Evolutionary conservation across 2,113 vertebrate genomes (phyloP).

Genomic region (Oxyruncus cristatus): DNA sequence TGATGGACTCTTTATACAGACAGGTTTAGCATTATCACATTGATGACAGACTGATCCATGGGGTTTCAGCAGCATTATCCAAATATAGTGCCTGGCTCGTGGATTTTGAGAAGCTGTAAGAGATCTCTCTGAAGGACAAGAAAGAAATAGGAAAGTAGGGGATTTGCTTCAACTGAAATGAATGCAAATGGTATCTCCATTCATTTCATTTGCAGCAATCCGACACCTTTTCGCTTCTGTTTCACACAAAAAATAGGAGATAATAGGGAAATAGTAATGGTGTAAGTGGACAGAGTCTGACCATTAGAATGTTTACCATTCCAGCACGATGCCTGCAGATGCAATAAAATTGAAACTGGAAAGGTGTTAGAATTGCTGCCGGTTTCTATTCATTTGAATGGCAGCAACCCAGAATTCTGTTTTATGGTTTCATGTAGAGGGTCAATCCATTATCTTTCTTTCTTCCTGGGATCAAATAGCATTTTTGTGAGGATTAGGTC

Average conservation of each 20-base stretch:
- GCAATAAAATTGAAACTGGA: slow-evolving; percentile 75
- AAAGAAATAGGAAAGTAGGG: slow-evolving; percentile 39
- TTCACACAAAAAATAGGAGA: slow-evolving; percentile 61
- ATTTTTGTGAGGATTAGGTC: slow-evolving; percentile 72
- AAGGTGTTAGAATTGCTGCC: slow-evolving; percentile 76
- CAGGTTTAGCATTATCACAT: slow-evolving; percentile 22
- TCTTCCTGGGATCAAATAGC: slow-evolving; percentile 69
- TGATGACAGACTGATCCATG: neutral
- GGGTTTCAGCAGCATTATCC: slow-evolving; percentile 19
- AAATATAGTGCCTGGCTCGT: slow-evolving; percentile 20
- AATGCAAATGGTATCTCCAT: slow-evolving; percentile 70
- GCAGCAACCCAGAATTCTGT: slow-evolving; percentile 67
- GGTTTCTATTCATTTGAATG: slow-evolving; percentile 76
- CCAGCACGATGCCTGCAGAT: slow-evolving; percentile 68
- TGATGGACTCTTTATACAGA: neutral
- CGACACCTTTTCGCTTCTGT: slow-evolving; percentile 69
- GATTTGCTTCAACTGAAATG: slow-evolving; percentile 19
- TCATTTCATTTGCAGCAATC: slow-evolving; percentile 69
- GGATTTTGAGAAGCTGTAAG: slow-evolving; percentile 48
- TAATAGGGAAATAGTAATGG: slow-evolving; percentile 70
- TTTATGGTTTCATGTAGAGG: slow-evolving; percentile 64
- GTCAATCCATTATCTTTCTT: slow-evolving; percentile 74
- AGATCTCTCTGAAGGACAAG: slow-evolving; percentile 47
- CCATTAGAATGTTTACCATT: slow-evolving; percentile 80
- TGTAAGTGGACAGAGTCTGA: slow-evolving; percentile 67